Base-by-base conservation (phyloP, 2,888 invertebrate genomes). In the Mayetiola destructor region DNA sequence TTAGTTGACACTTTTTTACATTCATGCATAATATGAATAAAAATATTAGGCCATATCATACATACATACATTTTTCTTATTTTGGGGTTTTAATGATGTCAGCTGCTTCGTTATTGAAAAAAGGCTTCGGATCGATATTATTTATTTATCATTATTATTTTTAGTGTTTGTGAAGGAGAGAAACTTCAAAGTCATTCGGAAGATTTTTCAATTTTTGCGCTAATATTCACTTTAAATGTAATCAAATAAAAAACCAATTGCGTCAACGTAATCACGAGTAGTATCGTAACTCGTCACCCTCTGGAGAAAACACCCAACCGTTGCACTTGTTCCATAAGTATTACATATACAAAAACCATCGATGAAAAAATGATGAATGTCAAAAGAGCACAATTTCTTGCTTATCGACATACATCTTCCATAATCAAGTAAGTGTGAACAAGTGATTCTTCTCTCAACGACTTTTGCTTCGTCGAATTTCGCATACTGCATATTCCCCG, bases 401-500 rank as follows among this genome's bases (percentile, higher is more conserved):
- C 48, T 48, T 48, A 48, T 48, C 48, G 48, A 27, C 48, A 40
- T 10, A 40, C 40, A 48, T 48, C 48, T 48, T 48, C n/a, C 48
- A 27, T 48, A 48, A 48, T 48, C 48, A 48, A 48, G 48, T 48
- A 48, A 48, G 48, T 48, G 48, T 48, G 48, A 48, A 48, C 48
- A 16, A 48, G 48, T 48, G 48, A 48, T 48, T 48, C n/a, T n/a
- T n/a, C n/a, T 48, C 48, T 9, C 48, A 27, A 27, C 9, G 9
- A 6, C 14, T 21, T 48, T 48, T 48, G n/a, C n/a, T 48, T 48
- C 27, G 16, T 27, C 48, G 27, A 23, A 48, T 27, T 48, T 27
- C 23, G 9, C 27, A 27, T 27, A 48, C 20, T n/a, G 16, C 48
- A 23, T n/a, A 27, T 9, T 27, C 21, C 21, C 16, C 2, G n/a